Base-by-base conservation (phyloP, 2,797 vertebrate genomes). In the Malurus splendens region DNA sequence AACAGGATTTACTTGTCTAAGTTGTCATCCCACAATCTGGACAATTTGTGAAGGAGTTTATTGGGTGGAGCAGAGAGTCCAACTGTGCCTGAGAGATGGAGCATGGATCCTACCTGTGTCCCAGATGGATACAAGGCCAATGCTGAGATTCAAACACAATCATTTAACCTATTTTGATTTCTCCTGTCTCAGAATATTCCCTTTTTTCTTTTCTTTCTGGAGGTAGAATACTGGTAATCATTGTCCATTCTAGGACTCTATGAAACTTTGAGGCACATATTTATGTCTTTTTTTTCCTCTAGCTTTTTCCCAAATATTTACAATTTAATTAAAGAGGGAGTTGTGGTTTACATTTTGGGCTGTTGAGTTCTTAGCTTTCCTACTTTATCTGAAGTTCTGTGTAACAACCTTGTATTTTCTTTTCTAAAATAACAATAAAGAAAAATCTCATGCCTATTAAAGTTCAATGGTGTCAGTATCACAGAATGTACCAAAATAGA, bases 1-100 rank as follows among this genome's bases (percentile, higher is more conserved):
- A 80, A 68, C 15, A 51, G 44, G 32, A 85, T 87, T 85, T 75
- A 54, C 28, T 80, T 80, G 51, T 72, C 42, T 55, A 50, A 72
- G 16, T 44, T 2, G 1, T 61, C 68, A 57, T 55, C 47, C 47
- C 3, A 4, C 47, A 23, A 5, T 27, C 23, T 42, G 56, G 72
- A 30, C 45, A 39, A 20, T 4, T 50, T 28, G 41, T 59, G 68
- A 54, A 66, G 60, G 38, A 22, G 50, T 17, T n/a, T 41, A 8
- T n/a, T 2, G 4, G 36, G 10, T 11, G 23, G 41, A 41, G 18
- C 27, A 78, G 28, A 20, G 55, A 27, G 3, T 13, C 1, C 11
- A 18, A 13, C 36, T 22, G 50, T 55, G 23, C 10, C 64, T 32
- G 61, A 24, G 54, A 56, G 24, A 16, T 0, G 0, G 1, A n/a